These are phyloP conservation scores for Sterrhoptilus dennistouni DNA, from an alignment of 2,113 vertebrate genomes.

Conservation along the genomic window DNA sequence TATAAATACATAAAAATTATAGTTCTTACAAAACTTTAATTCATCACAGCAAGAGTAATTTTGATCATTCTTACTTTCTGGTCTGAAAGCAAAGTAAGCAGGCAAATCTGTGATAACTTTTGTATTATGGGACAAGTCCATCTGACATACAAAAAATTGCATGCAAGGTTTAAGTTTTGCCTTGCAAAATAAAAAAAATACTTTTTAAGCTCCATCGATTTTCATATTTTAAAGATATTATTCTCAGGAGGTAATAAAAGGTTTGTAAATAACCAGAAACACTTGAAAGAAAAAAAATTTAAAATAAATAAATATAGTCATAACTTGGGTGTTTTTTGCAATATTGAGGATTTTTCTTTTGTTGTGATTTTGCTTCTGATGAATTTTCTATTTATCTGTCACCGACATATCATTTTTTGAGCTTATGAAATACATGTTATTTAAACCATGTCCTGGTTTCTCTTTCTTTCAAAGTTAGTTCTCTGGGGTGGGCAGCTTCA, in stretches of 20 bases:
- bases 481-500: not conserved
- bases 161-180: not conserved
- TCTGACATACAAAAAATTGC: not conserved
- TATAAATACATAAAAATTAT: not conserved
- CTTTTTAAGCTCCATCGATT: not conserved
- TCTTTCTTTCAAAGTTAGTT: not conserved
- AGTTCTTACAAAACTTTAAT: not conserved
- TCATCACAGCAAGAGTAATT: not conserved
- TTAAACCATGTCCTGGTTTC: not conserved
- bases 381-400: not conserved
- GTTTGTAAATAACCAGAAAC: not conserved
- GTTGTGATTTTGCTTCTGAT: not conserved
- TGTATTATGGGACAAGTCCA: not conserved
- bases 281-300: not conserved
- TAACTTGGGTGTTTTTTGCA: fast-evolving
- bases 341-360: not conserved
- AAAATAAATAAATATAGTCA: not conserved
- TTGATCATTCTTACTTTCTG: not conserved
- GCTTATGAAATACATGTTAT: not conserved
- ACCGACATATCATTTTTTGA: not conserved
- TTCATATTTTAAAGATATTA: not conserved
- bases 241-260: not conserved
- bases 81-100: not conserved
- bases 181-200: not conserved
- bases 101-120: not conserved